Conservation (phyloP, 2,888 invertebrate genomes). For the Eilema caniola region DNA sequence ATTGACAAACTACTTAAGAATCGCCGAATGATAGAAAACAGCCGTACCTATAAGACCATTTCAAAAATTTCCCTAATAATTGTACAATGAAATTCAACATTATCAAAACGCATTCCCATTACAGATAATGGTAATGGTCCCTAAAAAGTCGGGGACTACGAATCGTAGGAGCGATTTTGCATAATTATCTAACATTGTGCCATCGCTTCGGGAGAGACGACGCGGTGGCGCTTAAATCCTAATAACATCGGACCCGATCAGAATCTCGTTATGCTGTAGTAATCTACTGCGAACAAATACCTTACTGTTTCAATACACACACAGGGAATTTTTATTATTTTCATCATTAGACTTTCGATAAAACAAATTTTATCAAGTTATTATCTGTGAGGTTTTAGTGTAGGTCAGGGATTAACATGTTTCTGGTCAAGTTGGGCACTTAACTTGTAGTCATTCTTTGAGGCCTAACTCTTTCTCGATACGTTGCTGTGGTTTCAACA, state of each 20-base stretch:
- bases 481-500: not conserved
- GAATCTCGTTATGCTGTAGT: slow-evolving; percentile 81
- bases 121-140: slow-evolving; percentile 82
- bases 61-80: slow-evolving; percentile 74
- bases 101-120: slow-evolving; percentile 85
- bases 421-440: not conserved
- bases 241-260: slow-evolving; percentile 82
- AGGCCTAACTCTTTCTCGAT: not conserved
- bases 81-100: slow-evolving; percentile 80
- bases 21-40: slow-evolving; percentile 67
- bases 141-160: slow-evolving; percentile 82
- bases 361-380: not conserved
- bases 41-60: slow-evolving; percentile 66
- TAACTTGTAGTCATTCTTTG: not conserved
- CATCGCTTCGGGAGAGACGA: slow-evolving; percentile 60
- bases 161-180: slow-evolving; percentile 85
- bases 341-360: slow-evolving; percentile 33
- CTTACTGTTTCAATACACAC: slow-evolving; percentile 65
- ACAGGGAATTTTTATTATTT: slow-evolving; percentile 47
- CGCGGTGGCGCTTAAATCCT: slow-evolving; percentile 80
- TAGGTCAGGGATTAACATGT: not conserved
- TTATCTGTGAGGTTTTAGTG: not conserved
- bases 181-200: slow-evolving; percentile 81
- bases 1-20: slow-evolving; percentile 41
- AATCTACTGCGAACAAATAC: slow-evolving; percentile 77